Evolutionary conservation across 1,140 invertebrate species (phyloP), one percentile per base, ranked within the genome.

Genomic region (Drosophila tani): DNA sequence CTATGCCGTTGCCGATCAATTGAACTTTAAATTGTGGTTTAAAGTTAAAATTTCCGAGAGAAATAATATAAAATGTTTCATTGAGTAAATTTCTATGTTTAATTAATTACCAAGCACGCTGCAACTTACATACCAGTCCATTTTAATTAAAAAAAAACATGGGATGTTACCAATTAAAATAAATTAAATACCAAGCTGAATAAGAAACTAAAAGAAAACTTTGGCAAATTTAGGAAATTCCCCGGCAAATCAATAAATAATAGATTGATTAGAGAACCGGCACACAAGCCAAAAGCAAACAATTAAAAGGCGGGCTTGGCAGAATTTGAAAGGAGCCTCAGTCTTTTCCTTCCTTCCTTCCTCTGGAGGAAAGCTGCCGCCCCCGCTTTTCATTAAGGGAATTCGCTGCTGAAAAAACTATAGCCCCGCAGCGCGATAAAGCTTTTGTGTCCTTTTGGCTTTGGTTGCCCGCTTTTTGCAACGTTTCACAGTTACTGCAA

Each of bases 401-500:
- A 50, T 51, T 60, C 55, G 17, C 24, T 47, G n/a, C 29, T 43
- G 15, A 56, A 40, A 55, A 69, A 70, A 66, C 67, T 66, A 70
- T 68, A 21, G 67, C 29, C 29, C 69, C 17, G 35, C 45, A 57
- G 69, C 51, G 69, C 69, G 66, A 73, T 71, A 71, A 71, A 73
- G 67, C 70, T 73, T 73, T 73, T 73, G 67, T 73, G 70, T 73
- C 68, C 70, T 60, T 50, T 43, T 38, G 67, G 17, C 53, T 50
- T 43, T 38, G 67, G 15, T 47, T 58, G 55, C 41, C 24, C 63
- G 9, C 46, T 38, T 71, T 74, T 51, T n/a, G 67, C 64, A 70
- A 56, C 69, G 70, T 74, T 74, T 74, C 70, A 56, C 53, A 73
- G 68, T 73, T 60, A 51, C 68, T 73, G 46, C 45, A 60, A 73